Percentiles rank a stretch among this genome's conserved stretches.
Conservation (phyloP, 2,113 vertebrate species). For the Notiomystis cincta region DNA sequence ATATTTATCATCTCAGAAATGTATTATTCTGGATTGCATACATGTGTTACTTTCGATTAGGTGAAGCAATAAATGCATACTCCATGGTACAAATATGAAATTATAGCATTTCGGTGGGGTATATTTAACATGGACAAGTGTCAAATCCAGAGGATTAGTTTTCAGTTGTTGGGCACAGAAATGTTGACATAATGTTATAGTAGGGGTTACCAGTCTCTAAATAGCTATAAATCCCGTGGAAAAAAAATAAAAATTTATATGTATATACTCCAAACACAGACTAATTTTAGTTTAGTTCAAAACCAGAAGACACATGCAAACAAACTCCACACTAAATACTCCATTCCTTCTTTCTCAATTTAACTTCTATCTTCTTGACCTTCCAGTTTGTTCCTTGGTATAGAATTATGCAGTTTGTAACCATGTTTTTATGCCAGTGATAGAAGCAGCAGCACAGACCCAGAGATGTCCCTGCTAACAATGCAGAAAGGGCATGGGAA, state of each 20-base stretch:
- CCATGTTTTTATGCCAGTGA: not conserved
- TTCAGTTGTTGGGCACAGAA: not conserved
- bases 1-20: slow-evolving; percentile 29
- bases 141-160: not conserved
- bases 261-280: not conserved
- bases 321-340: not conserved
- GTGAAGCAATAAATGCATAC: not conserved
- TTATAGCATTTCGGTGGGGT: not conserved
- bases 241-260: not conserved
- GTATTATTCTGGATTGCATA: not conserved
- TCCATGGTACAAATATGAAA: not conserved
- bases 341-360: not conserved
- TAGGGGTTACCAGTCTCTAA: not conserved
- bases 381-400: not conserved
- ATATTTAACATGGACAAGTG: not conserved
- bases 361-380: not conserved
- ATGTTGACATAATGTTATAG: not conserved
- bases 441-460: not conserved
- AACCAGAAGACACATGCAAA: not conserved
- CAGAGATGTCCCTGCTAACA: not conserved
- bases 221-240: not conserved
- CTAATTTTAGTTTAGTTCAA: not conserved
- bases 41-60: not conserved
- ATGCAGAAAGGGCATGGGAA: not conserved
- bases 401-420: not conserved